phyloP scores from a whole-genome alignment of 2,888 invertebrate genomes.

The Cabera pusaria region DNA sequence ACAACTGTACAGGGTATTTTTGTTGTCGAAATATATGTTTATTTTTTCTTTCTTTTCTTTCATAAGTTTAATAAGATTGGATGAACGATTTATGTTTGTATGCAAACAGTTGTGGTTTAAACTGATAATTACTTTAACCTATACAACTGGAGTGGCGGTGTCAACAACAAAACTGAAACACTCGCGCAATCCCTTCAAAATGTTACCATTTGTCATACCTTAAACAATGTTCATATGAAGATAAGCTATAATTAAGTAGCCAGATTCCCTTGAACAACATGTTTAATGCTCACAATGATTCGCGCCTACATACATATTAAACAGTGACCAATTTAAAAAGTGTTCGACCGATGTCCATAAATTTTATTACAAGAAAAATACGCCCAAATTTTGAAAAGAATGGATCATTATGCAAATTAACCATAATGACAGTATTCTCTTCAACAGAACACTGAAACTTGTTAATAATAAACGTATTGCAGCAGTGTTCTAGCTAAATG shows the following conservation, averaged over 20 bases:
- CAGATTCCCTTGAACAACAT: conserved; percentile 42
- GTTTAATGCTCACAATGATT: conserved; percentile 42
- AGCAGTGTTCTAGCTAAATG: too few relatives aligned
- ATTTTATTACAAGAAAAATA: conserved; percentile 41
- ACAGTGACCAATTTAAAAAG: conserved; percentile 41
- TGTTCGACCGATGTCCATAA: conserved; percentile 36
- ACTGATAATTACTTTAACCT: too few relatives aligned
- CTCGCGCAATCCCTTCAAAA: conserved; percentile 19
- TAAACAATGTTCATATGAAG: conserved; percentile 8
- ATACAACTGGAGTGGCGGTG: too few relatives aligned
- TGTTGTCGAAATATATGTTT: too few relatives aligned
- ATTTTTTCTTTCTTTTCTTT: too few relatives aligned
- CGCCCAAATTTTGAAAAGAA: conserved; percentile 50
- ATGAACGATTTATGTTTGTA: too few relatives aligned
- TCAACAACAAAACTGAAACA: background rate
- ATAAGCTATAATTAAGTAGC: conserved; percentile 8
- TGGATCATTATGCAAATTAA: conserved; percentile 58
- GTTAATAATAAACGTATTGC: too few relatives aligned
- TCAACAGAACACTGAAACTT: conserved; percentile 16
- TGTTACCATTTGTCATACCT: conserved; percentile 31
- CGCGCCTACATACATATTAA: conserved; percentile 52
- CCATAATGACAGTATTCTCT: conserved; percentile 48
- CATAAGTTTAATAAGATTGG: too few relatives aligned
- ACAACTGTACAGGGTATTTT: too few relatives aligned
- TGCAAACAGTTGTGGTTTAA: too few relatives aligned